Percentiles rank a stretch among this genome's conserved stretches.
Evolutionary conservation across 1,140 invertebrate genomes (phyloP).

Genomic region (Bilobella aurantiaca): DNA sequence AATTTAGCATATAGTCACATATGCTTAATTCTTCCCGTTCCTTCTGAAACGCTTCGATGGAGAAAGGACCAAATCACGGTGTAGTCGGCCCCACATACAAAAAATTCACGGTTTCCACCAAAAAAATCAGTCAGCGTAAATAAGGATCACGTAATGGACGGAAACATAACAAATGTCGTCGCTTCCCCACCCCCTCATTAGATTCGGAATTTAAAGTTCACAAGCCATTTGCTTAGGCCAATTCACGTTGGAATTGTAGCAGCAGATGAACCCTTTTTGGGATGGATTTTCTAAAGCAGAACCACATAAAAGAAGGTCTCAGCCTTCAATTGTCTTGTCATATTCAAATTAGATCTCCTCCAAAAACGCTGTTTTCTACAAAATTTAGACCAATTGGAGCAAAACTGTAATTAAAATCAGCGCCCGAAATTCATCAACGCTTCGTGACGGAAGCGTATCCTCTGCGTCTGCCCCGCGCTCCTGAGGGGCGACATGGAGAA

Average conservation of each 20-base stretch:
- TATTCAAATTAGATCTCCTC: neutral
- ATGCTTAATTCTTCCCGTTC: too few relatives aligned
- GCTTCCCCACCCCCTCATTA: conserved; percentile 9
- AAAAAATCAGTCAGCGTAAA: conserved; percentile 30
- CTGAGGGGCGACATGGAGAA: too few relatives aligned
- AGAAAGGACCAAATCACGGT: too few relatives aligned
- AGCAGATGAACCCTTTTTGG: neutral
- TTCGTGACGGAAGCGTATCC: too few relatives aligned
- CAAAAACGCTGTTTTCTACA: neutral
- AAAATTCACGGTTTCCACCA: conserved; percentile 17
- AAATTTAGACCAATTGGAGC: neutral
- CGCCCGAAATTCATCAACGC: too few relatives aligned
- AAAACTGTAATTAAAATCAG: too few relatives aligned
- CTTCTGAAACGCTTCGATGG: conserved; percentile 22
- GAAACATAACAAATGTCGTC: neutral
- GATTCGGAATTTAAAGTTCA: conserved; percentile 18
- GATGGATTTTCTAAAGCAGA: conserved; percentile 4
- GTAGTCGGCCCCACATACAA: too few relatives aligned
- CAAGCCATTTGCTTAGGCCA: conserved; percentile 11
- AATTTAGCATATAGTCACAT: too few relatives aligned
- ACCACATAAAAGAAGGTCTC: conserved; percentile 14
- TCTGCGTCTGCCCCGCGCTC: too few relatives aligned
- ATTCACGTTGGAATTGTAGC: neutral
- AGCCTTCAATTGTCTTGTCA: neutral
- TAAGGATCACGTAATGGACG: neutral